These are phyloP conservation scores for Venustoraphidia nigricollis DNA, from an alignment of 2,888 invertebrate genomes.

Conservation along the genomic window DNA sequence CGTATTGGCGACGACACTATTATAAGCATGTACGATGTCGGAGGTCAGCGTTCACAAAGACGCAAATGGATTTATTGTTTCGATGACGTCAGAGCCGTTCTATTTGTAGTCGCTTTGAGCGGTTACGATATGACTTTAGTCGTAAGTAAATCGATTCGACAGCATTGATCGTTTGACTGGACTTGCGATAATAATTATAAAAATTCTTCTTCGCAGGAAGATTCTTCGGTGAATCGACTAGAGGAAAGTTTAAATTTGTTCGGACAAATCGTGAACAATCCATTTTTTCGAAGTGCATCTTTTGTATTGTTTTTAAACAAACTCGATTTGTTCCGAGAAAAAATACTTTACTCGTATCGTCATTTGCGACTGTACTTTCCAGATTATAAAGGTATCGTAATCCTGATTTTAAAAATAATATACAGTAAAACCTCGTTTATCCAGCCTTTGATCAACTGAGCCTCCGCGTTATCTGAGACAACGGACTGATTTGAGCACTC, in stretches of 20 bases:
- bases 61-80: slow-evolving; percentile 54
- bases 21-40: slow-evolving; percentile 47
- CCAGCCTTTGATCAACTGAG: no score
- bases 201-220: slow-evolving; percentile 29
- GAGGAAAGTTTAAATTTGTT: slow-evolving; percentile 47
- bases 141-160: slow-evolving; percentile 18
- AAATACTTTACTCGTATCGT: slow-evolving; percentile 43
- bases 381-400: slow-evolving; percentile 33
- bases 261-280: slow-evolving; percentile 46
- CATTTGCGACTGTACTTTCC: slow-evolving; percentile 43
- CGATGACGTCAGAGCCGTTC: slow-evolving; percentile 44
- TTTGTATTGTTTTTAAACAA: slow-evolving; percentile 50
- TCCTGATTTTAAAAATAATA: neutral
- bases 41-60: slow-evolving; percentile 47
- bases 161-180: slow-evolving; percentile 4
- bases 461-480: no score
- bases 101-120: slow-evolving; percentile 48
- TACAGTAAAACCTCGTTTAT: no score
- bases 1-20: slow-evolving; percentile 41
- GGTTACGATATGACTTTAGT: slow-evolving; percentile 49
- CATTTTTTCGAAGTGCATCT: slow-evolving; percentile 43
- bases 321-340: slow-evolving; percentile 46
- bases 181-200: slow-evolving; percentile 1
- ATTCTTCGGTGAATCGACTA: slow-evolving; percentile 41
- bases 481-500: no score